A percentile compares a stretch with the other conserved stretches of the same genome.
These are phyloP conservation scores for Epirrhoe tristata DNA, from an alignment of 2,888 invertebrate species.

Conservation along the genomic window DNA sequence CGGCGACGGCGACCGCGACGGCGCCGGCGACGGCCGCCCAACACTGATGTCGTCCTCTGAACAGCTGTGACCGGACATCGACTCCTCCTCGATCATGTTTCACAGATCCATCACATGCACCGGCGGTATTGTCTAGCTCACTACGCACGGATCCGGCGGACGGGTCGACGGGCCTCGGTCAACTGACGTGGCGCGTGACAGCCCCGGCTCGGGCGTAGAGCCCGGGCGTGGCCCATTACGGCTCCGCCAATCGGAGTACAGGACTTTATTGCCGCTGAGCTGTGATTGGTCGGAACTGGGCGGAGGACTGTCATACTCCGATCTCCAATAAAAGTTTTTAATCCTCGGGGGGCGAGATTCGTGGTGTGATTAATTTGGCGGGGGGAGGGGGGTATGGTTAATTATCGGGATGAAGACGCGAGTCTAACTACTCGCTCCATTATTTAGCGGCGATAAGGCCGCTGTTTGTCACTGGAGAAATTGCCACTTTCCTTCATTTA, in stretches of 20 bases:
- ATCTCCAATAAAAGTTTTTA: slow-evolving; percentile 85
- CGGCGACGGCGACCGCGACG: slow-evolving; percentile 78
- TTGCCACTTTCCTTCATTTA: slow-evolving; percentile 79
- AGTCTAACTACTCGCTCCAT: slow-evolving; percentile 81
- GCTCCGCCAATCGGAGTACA: slow-evolving; percentile 60
- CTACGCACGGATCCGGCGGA: slow-evolving; percentile 70
- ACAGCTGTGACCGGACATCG: slow-evolving; percentile 82
- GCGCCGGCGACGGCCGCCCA: slow-evolving; percentile 88
- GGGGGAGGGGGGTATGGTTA: slow-evolving; percentile 62
- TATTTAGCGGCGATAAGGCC: slow-evolving; percentile 81
- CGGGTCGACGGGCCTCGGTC: slow-evolving; percentile 83
- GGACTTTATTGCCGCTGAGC: slow-evolving; percentile 51
- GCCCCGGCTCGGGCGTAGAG: slow-evolving; percentile 73
- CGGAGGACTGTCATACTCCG: slow-evolving; percentile 73
- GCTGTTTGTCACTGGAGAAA: slow-evolving; percentile 81
- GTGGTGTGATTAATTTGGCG: slow-evolving; percentile 83
- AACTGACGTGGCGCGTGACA: slow-evolving; percentile 82
- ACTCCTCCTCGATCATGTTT: slow-evolving; percentile 80
- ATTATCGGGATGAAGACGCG: slow-evolving; percentile 84
- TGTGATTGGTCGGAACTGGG: slow-evolving; percentile 63
- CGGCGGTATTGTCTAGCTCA: slow-evolving; percentile 56
- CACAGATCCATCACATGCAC: slow-evolving; percentile 84
- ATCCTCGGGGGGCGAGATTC: slow-evolving; percentile 83
- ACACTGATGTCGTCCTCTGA: slow-evolving; percentile 92
- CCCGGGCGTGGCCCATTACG: slow-evolving; percentile 62